A percentile compares a stretch with the other conserved stretches of the same genome.
phyloP scores from a whole-genome alignment of 2,888 invertebrate genomes.

The Tetranychus piercei region DNA sequence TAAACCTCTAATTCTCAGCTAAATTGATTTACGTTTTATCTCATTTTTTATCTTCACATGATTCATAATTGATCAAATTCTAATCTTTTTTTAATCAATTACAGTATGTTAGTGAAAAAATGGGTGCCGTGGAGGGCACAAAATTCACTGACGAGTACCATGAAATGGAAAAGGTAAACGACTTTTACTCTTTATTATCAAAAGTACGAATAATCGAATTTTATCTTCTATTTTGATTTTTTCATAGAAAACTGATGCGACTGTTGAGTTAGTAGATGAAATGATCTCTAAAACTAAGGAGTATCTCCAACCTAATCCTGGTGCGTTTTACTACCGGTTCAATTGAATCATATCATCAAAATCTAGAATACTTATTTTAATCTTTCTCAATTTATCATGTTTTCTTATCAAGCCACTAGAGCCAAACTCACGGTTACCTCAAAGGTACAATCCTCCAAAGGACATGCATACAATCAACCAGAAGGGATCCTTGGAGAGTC shows the following conservation, averaged over 20 bases:
- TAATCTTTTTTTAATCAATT: neutral
- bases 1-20: too few species aligned
- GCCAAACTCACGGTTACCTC: slow-evolving; percentile 50
- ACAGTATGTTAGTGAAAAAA: slow-evolving; percentile 98
- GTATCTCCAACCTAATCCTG: slow-evolving; percentile 96
- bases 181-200: neutral
- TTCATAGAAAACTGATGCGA: slow-evolving; percentile 88
- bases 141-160: slow-evolving; percentile 94
- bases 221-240: neutral
- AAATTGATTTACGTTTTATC: neutral
- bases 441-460: slow-evolving; percentile 89
- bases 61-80: neutral
- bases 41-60: neutral
- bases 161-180: slow-evolving; percentile 94
- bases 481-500: slow-evolving; percentile 92
- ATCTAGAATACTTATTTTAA: neutral
- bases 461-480: slow-evolving; percentile 92
- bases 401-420: slow-evolving; percentile 34
- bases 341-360: neutral
- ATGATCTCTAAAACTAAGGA: slow-evolving; percentile 92
- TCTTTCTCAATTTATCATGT: neutral
- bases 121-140: slow-evolving; percentile 98
- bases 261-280: slow-evolving; percentile 88
- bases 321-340: slow-evolving; percentile 28
- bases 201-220: neutral